Conservation (phyloP, 2,797 vertebrate species). For the Pteropus rufus region DNA sequence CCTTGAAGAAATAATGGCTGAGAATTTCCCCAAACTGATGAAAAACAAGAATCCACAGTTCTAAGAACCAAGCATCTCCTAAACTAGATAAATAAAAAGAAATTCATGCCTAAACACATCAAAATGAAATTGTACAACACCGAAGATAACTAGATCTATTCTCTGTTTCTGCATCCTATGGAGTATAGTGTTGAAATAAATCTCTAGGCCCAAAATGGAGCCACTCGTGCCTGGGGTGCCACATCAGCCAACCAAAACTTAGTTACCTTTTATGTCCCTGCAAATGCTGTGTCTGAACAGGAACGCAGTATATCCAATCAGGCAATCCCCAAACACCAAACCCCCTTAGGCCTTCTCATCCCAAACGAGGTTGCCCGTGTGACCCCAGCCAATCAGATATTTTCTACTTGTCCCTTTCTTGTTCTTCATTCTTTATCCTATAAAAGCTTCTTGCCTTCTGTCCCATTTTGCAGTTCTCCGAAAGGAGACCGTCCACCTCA, state of each 20-base stretch:
- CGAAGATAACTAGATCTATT: neutral
- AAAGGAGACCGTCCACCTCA: too few species aligned
- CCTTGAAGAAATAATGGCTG: neutral
- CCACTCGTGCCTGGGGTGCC: neutral
- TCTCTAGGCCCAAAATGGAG: neutral
- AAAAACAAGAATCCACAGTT: neutral
- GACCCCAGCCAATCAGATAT: neutral
- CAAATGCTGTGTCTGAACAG: too few species aligned
- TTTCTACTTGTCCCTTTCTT: neutral
- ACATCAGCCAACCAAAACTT: neutral
- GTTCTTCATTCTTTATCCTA: neutral
- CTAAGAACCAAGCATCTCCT: neutral
- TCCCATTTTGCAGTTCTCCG: neutral
- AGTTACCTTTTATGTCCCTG: neutral
- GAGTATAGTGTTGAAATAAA: neutral
- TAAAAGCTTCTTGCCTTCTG: neutral
- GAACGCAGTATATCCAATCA: too few species aligned
- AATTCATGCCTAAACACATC: neutral
- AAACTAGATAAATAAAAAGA: neutral
- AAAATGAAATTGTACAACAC: neutral
- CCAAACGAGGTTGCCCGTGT: neutral
- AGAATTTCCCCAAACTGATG: neutral
- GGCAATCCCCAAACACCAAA: neutral
- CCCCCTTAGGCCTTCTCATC: neutral
- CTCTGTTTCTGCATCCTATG: neutral